phyloP scores from a whole-genome alignment of 2,113 vertebrate genomes.

The Rhizomys pruinosus region DNA sequence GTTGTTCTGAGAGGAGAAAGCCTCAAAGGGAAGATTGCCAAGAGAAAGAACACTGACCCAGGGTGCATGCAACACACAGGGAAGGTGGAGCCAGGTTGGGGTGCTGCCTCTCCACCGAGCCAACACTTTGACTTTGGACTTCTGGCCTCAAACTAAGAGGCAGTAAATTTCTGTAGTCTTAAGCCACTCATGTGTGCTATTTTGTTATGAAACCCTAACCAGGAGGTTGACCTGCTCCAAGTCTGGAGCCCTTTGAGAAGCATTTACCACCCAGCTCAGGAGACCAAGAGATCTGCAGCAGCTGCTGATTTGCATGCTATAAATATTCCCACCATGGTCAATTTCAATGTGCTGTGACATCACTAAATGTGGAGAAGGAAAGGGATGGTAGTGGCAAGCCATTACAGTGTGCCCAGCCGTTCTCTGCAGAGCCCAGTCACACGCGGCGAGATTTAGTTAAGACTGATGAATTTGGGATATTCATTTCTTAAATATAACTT shows the following conservation, averaged over 20 bases:
- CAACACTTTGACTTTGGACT: neutral
- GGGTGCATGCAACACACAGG: no score
- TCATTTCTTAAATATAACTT: neutral
- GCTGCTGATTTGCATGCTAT: neutral
- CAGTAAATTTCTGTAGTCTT: neutral
- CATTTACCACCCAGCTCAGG: neutral
- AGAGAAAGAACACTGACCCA: neutral
- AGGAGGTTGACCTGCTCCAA: neutral
- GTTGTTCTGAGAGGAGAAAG: neutral
- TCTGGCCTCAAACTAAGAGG: neutral
- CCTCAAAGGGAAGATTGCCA: neutral
- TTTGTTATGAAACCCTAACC: neutral
- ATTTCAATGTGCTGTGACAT: neutral
- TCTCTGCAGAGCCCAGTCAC: neutral
- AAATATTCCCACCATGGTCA: neutral
- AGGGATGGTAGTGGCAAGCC: neutral
- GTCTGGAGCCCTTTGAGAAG: neutral
- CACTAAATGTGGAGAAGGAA: neutral
- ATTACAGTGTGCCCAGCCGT: no score
- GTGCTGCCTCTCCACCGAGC: neutral
- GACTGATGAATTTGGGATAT: neutral
- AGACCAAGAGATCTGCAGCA: fast-evolving
- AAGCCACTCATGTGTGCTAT: neutral
- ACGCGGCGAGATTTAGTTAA: neutral
- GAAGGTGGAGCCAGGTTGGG: neutral